Percentiles rank a stretch among this genome's conserved stretches.
Conservation (phyloP, 2,797 vertebrate species). For the Pseudomugil gertrudae region DNA sequence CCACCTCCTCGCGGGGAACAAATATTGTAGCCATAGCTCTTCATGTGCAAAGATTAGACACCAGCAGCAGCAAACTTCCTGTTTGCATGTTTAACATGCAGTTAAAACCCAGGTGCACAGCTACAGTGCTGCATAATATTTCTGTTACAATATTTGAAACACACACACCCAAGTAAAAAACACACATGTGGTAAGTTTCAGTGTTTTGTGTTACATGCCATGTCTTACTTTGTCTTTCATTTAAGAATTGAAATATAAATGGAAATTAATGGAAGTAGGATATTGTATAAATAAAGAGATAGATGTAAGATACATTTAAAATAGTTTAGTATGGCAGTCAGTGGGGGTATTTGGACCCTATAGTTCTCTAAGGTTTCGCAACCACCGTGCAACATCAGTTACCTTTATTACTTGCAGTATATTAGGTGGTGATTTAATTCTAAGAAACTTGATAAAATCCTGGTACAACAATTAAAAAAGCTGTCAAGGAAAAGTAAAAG, state of each 20-base stretch:
- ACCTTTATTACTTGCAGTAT: slow-evolving; percentile 27
- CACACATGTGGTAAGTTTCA: not conserved
- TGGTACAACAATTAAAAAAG: slow-evolving; percentile 34
- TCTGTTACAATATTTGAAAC: not conserved
- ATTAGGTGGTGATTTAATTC: slow-evolving; percentile 39
- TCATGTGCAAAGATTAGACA: slow-evolving; percentile 43
- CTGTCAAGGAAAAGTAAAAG: slow-evolving; percentile 30
- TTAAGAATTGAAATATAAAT: not conserved
- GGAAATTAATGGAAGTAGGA: not conserved
- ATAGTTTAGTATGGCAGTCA: not conserved
- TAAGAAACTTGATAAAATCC: slow-evolving; percentile 34
- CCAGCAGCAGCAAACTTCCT: slow-evolving; percentile 43
- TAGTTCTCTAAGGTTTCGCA: slow-evolving; percentile 29
- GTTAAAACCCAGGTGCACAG: not conserved
- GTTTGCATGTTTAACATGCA: slow-evolving; percentile 11
- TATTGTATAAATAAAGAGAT: not conserved
- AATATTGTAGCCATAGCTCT: slow-evolving; percentile 26
- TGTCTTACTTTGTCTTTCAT: not conserved
- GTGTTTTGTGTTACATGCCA: not conserved
- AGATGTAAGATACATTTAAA: too few relatives aligned
- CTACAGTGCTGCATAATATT: not conserved
- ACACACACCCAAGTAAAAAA: not conserved
- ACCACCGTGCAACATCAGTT: slow-evolving; percentile 18
- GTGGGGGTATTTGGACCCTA: not conserved
- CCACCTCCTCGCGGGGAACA: slow-evolving; percentile 39